Base-by-base conservation (phyloP, 2,113 vertebrate genomes). In the Phyllostomus discolor region DNA sequence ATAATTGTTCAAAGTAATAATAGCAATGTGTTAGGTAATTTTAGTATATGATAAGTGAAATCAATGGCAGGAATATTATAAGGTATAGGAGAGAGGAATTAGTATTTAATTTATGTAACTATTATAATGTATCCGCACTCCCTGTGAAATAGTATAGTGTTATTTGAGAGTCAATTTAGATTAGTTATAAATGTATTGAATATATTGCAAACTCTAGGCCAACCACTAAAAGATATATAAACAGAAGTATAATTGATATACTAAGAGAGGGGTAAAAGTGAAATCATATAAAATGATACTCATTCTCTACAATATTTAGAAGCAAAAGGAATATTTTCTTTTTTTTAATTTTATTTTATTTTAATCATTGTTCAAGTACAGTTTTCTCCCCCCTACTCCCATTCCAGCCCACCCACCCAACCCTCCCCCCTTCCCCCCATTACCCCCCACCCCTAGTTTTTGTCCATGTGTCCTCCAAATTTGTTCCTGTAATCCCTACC, bases 191-290 rank as follows among this genome's bases (percentile, higher is more conserved):
- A 75, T 66, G 33, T 76, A 62, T 62, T 62, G 59, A 62, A 31
- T 62, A 59, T 88, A 88, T 88, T 92, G 28, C 70, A 83, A 62
- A 95, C 78, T 88, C 67, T 83, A 83, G 82, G 69, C 26, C n/a
- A 83, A 59, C 70, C 28, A 75, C 33, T 75, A 52, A 86, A 80
- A 93, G 19, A 75, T 35, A 59, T 67, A 59, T 90, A 86, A 81
- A 90, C 76, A 62, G 35, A 80, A 91, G 41, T 86, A 28, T 64
- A 91, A 81, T 75, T 90, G 38, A 50, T 87, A 76, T 48, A 59
- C 10, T 81, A 22, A 91, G 35, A 48, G 33, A 73, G 14, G 48
- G 48, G 35, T 82, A 50, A 62, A 91, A 91, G 62, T 87, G 54
- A 16, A 87, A 57, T 85, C 28, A 76, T 50, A 62, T 82, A 87